These are phyloP conservation scores for Pachydiplax longipennis DNA, from an alignment of 2,888 invertebrate species.

Conservation along the genomic window DNA sequence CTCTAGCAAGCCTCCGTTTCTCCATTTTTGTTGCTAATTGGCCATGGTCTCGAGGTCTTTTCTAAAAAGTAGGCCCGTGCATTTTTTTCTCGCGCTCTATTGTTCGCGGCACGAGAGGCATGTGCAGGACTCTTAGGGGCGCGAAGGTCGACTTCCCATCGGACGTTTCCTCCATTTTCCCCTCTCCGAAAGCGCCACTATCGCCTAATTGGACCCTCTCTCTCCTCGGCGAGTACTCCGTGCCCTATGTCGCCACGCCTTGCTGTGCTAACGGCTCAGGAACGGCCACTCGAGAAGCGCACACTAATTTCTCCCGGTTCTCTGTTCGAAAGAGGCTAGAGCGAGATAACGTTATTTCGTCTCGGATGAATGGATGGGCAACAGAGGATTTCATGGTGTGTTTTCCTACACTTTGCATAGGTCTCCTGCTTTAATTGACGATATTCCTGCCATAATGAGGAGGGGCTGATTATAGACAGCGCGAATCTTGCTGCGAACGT, in stretches of 20 bases:
- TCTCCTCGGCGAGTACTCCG: not conserved
- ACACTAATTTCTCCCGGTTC: not conserved
- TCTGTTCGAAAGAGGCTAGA: not conserved
- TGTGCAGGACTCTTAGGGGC: not conserved
- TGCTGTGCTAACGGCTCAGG: not conserved
- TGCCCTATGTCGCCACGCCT: not conserved
- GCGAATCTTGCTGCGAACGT: too few relatives aligned
- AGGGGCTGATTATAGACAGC: too few relatives aligned
- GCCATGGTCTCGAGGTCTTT: not conserved
- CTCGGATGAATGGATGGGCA: not conserved
- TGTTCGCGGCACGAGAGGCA: not conserved
- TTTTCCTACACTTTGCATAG: not conserved
- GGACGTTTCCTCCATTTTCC: not conserved
- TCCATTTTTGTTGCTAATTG: not conserved
- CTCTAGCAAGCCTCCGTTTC: not conserved
- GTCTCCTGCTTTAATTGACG: too few relatives aligned
- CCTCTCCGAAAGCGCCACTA: not conserved
- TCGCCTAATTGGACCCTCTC: not conserved
- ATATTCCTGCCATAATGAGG: too few relatives aligned
- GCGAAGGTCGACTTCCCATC: not conserved
- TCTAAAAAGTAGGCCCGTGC: not conserved
- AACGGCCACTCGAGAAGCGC: not conserved
- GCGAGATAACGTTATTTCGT: not conserved
- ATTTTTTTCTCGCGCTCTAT: not conserved
- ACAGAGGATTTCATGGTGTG: not conserved